Evolutionary conservation across 2,113 vertebrate species (phyloP).

Genomic region (Phodopus roborovskii): DNA sequence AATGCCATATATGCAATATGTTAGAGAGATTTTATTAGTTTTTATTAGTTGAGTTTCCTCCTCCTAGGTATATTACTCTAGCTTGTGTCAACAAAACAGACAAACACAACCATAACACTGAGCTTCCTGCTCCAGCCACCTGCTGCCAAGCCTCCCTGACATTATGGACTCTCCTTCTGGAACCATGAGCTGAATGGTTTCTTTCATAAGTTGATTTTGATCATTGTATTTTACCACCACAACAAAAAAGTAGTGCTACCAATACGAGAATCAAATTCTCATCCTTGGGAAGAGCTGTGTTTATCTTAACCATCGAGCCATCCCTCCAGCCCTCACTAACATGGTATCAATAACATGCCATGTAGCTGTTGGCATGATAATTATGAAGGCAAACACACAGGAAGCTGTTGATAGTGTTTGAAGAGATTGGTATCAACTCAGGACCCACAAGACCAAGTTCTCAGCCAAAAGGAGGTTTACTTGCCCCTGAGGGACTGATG

Average conservation of each 20-base stretch:
- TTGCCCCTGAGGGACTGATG: too few species aligned
- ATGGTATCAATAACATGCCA: background rate
- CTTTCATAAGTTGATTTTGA: background rate
- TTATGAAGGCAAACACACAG: background rate
- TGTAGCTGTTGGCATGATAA: background rate
- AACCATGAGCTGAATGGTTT: background rate
- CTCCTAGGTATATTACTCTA: background rate
- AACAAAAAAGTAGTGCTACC: background rate
- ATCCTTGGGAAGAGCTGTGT: background rate
- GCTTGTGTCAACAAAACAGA: background rate
- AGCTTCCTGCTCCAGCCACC: background rate
- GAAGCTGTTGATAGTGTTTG: background rate
- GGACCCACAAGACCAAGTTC: too few species aligned
- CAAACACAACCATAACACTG: background rate
- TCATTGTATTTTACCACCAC: background rate
- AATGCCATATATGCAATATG: background rate
- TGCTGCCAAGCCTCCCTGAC: background rate
- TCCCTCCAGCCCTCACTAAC: background rate
- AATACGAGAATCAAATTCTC: background rate
- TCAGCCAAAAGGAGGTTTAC: too few species aligned
- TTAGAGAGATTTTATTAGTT: background rate
- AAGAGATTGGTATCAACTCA: too few species aligned
- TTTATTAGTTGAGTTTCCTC: background rate
- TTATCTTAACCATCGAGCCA: background rate
- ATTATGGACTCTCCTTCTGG: background rate